Percentiles rank a stretch among this genome's conserved stretches.
These are phyloP conservation scores for Spodoptera frugiperda DNA, from an alignment of 1,140 invertebrate species.

Conservation along the genomic window DNA sequence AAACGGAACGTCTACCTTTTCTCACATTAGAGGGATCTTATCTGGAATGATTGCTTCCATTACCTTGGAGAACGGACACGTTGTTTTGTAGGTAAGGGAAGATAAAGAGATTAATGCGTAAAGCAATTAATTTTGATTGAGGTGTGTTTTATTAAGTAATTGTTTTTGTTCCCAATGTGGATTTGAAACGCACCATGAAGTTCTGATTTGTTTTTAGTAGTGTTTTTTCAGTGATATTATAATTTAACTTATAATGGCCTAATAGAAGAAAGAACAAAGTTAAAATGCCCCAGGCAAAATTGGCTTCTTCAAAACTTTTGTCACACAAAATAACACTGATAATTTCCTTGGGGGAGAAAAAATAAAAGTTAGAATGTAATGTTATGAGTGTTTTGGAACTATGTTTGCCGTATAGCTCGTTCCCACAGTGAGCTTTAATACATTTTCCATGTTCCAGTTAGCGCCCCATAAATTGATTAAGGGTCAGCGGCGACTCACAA, in stretches of 20 bases:
- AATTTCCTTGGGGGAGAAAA: slow-evolving; percentile 18
- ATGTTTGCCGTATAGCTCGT: slow-evolving; percentile 75
- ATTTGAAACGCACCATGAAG: slow-evolving; percentile 74
- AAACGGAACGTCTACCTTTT: slow-evolving; percentile 80
- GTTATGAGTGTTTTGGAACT: slow-evolving; percentile 69
- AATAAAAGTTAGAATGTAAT: slow-evolving; percentile 57
- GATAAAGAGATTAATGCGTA: slow-evolving; percentile 78
- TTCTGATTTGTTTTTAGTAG: slow-evolving; percentile 55
- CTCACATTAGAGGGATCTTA: slow-evolving; percentile 85
- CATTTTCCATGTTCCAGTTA: slow-evolving; percentile 86
- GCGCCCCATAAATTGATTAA: slow-evolving; percentile 86
- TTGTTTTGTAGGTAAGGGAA: slow-evolving; percentile 78
- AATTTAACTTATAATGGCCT: slow-evolving; percentile 12
- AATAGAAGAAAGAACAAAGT: background rate
- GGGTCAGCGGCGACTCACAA: slow-evolving; percentile 78
- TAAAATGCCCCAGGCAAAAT: background rate
- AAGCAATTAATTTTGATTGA: slow-evolving; percentile 84
- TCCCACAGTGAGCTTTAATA: slow-evolving; percentile 84
- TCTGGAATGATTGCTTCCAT: slow-evolving; percentile 85
- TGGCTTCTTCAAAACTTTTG: background rate
- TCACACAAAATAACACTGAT: background rate
- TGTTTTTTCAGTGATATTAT: slow-evolving; percentile 33
- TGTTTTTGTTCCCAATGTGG: slow-evolving; percentile 81
- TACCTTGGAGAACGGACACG: slow-evolving; percentile 80
- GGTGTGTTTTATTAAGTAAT: slow-evolving; percentile 86